Conservation (phyloP, 2,888 invertebrate species). For the Idaea dimidiata region DNA sequence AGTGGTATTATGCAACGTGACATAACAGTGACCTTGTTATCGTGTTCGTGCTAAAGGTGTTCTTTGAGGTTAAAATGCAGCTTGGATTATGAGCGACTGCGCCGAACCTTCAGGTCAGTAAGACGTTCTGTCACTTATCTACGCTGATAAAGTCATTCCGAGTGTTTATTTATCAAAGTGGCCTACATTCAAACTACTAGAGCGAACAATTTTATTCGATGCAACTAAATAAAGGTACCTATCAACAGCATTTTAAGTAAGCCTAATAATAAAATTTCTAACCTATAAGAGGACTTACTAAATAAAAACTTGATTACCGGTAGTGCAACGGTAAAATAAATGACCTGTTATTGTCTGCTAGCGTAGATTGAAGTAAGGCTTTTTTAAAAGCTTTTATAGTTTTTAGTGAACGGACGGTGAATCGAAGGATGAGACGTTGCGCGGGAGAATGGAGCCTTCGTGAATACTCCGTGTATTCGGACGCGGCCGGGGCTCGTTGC, state of each 20-base stretch:
- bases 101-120: conserved; percentile 77
- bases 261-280: not conserved
- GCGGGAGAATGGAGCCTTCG: conserved; percentile 6
- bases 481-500: conserved; percentile 26
- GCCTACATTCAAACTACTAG: conserved; percentile 50
- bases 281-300: not conserved
- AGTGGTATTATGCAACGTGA: conserved; percentile 74
- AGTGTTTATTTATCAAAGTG: conserved; percentile 61
- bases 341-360: conserved; percentile 2
- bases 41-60: conserved; percentile 72
- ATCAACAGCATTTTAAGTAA: not conserved
- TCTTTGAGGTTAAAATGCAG: conserved; percentile 80
- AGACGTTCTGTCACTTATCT: conserved; percentile 53
- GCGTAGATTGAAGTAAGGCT: not conserved
- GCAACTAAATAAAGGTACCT: conserved; percentile 5
- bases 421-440: not conserved
- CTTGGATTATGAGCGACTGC: conserved; percentile 77
- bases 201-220: not conserved
- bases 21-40: conserved; percentile 78
- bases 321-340: conserved; percentile 4
- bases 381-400: not conserved
- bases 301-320: not conserved
- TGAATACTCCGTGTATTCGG: not conserved
- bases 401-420: conserved; percentile 2
- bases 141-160: conserved; percentile 47